Conservation (phyloP, 2,888 invertebrate species). For the Drosophila anomalata region DNA sequence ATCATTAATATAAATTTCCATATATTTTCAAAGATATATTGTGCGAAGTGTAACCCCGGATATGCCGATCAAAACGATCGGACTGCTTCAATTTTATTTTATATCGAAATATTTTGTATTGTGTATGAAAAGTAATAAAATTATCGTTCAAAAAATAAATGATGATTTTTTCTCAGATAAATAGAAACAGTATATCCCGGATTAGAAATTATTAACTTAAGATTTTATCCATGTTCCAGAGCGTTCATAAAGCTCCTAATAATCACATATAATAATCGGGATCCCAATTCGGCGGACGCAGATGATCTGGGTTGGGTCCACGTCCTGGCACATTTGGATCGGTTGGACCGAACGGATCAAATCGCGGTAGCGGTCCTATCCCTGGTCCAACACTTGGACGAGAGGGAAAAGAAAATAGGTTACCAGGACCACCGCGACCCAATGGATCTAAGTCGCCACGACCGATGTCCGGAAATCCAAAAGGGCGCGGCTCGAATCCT, state of each 20-base stretch:
- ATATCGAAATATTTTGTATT: conserved; percentile 54
- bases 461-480: conserved; percentile 86
- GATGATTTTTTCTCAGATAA: neutral
- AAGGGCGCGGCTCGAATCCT: conserved; percentile 70
- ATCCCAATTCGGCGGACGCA: conserved; percentile 87
- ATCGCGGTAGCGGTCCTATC: conserved; percentile 79
- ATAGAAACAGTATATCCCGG: neutral
- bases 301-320: conserved; percentile 88
- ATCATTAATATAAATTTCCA: neutral
- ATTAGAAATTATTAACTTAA: conserved; percentile 10
- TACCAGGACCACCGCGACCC: conserved; percentile 83
- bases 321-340: conserved; percentile 83
- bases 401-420: conserved; percentile 72
- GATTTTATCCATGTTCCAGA: conserved; percentile 12
- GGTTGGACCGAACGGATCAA: conserved; percentile 92
- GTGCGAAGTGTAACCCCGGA: neutral
- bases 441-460: conserved; percentile 92
- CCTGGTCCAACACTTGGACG: conserved; percentile 42
- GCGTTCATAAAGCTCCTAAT: neutral
- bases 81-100: conserved; percentile 63
- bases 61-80: conserved; percentile 1
- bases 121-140: conserved; percentile 64
- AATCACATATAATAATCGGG: conserved; percentile 80
- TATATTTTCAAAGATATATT: neutral
- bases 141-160: conserved; percentile 39